A percentile compares a stretch with the other conserved stretches of the same genome.
Conservation (phyloP, 2,113 vertebrate genomes). For the cat (Felis catus) region F.catus_Fca126_mat1.0 CM031414.1:114886501-114887000, state of each 20-base stretch:
- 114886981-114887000: not conserved
- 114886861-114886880: accelerated
- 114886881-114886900: not conserved
- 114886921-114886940: not conserved
- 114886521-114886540: not conserved
- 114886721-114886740: accelerated
- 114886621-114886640: not conserved
- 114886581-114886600: not conserved
- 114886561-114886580: not conserved
- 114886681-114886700: not conserved
- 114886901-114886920: too few relatives aligned
- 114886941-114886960: not conserved
- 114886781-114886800: not conserved
- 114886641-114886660: not conserved
- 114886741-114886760: accelerated
- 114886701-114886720: not conserved
- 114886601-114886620: not conserved
- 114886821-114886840: accelerated
- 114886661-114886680: not conserved
- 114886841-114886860: not conserved
- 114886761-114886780: not conserved
- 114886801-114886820: not conserved
- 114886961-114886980: conserved; percentile 17
- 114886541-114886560: not conserved
- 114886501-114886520: not conserved